Conservation (phyloP, 2,113 vertebrate species). For the Etia nguti region DNA sequence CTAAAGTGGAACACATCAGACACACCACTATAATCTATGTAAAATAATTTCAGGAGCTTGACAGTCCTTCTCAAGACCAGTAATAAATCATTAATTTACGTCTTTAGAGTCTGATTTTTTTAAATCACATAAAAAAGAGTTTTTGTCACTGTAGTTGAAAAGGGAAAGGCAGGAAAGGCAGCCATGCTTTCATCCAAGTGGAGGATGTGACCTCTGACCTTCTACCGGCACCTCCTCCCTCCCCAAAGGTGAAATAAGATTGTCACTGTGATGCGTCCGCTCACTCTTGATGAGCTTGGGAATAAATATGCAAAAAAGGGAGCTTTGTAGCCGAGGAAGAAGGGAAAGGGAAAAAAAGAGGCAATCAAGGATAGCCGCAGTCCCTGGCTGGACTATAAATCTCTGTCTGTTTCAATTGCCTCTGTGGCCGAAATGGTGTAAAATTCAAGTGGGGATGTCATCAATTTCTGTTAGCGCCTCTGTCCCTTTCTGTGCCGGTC, state of each 20-base stretch:
- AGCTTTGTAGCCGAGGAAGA: conserved; percentile 30
- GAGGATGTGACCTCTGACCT: conserved; percentile 84
- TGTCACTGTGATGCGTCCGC: conserved; percentile 89
- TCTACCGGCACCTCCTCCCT: conserved; percentile 52
- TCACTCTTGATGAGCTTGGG: conserved; percentile 87
- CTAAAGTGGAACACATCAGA: not conserved
- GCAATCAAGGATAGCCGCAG: conserved; percentile 90
- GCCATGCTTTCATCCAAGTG: conserved; percentile 77
- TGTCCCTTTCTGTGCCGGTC: conserved; percentile 90
- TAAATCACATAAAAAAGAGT: not conserved
- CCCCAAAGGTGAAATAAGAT: conserved; percentile 88
- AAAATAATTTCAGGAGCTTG: not conserved
- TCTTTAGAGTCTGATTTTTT: not conserved
- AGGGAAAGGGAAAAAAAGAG: conserved; percentile 73
- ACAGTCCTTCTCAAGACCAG: not conserved
- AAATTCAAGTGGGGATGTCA: conserved; percentile 96
- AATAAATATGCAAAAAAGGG: conserved; percentile 97
- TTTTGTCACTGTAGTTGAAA: not conserved
- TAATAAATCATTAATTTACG: not conserved
- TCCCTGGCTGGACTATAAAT: conserved; percentile 94
- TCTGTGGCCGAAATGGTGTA: conserved; percentile 94
- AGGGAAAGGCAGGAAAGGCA: not conserved
- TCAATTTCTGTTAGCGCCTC: conserved; percentile 99
- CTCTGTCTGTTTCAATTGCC: conserved; percentile 99
- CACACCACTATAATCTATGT: not conserved